Percentiles rank a stretch among this genome's conserved stretches.
Conservation (phyloP, 2,888 invertebrate species). For the Tyria jacobaeae region DNA sequence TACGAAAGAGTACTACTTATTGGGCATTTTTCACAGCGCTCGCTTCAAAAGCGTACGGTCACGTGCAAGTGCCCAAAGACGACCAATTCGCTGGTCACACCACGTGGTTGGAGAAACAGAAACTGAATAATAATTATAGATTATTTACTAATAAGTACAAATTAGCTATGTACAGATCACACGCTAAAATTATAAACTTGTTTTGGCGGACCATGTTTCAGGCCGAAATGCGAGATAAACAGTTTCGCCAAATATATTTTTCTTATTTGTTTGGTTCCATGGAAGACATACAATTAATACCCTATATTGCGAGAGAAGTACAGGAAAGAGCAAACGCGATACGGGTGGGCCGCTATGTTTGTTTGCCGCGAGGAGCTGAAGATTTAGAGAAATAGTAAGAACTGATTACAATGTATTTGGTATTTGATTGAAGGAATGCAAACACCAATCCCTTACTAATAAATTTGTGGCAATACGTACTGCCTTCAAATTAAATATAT, state of each 20-base stretch:
- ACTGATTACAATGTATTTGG: neutral
- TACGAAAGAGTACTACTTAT: constrained; percentile 58
- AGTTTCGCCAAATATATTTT: constrained; percentile 77
- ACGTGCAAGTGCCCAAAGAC: constrained; percentile 60
- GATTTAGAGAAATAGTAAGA: constrained; percentile 4
- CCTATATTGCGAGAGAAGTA: constrained; percentile 63
- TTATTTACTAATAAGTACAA: constrained; percentile 61
- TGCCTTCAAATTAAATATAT: neutral
- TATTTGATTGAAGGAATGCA: neutral
- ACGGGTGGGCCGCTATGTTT: constrained; percentile 61
- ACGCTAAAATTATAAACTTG: constrained; percentile 67
- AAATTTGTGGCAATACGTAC: neutral
- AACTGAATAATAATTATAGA: constrained; percentile 64
- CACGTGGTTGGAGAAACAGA: constrained; percentile 68
- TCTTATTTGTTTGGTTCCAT: constrained; percentile 66
- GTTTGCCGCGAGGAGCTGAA: constrained; percentile 63
- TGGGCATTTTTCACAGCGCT: constrained; percentile 66
- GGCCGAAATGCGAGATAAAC: constrained; percentile 74
- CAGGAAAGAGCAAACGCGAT: constrained; percentile 55
- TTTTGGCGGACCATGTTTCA: constrained; percentile 79
- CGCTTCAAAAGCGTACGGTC: constrained; percentile 58
- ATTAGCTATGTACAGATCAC: constrained; percentile 62
- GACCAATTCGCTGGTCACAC: constrained; percentile 57
- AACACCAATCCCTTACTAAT: neutral
- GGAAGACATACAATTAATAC: constrained; percentile 69